Conservation (phyloP, 53 echinoderm and acorn worm species). For the Temnopleurus reevesii region DNA sequence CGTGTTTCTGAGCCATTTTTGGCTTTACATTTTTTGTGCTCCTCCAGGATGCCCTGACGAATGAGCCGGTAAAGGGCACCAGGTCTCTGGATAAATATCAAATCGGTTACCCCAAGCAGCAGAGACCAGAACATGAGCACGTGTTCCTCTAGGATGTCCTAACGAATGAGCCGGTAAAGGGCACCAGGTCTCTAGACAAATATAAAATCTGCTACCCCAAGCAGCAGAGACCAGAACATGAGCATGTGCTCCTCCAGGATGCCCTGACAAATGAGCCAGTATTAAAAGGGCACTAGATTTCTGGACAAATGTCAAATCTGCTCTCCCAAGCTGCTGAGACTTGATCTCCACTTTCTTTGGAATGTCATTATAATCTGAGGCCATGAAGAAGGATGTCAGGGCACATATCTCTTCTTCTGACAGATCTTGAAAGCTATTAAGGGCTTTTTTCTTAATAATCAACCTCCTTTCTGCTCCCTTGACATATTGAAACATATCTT, state of each 20-base stretch:
- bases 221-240: constrained; percentile 6
- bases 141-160: neutral
- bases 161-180: no score
- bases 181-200: no score
- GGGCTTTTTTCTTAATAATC: neutral
- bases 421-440: neutral
- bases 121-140: neutral
- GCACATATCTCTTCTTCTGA: neutral
- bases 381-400: neutral
- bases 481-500: neutral
- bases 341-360: neutral
- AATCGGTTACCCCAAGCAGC: neutral
- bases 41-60: constrained; percentile 21
- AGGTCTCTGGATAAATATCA: neutral
- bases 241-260: neutral
- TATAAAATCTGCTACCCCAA: no score
- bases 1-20: no score
- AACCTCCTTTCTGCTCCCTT: neutral
- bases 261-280: constrained; percentile 31
- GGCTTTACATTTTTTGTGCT: no score
- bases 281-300: constrained; percentile 1
- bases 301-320: neutral
- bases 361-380: neutral
- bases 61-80: constrained; percentile 11
- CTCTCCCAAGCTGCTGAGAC: constrained; percentile 3